A percentile compares a stretch with the other conserved stretches of the same genome.
Conservation (phyloP, 2,888 invertebrate genomes). For the Monochamus alternatus region DNA sequence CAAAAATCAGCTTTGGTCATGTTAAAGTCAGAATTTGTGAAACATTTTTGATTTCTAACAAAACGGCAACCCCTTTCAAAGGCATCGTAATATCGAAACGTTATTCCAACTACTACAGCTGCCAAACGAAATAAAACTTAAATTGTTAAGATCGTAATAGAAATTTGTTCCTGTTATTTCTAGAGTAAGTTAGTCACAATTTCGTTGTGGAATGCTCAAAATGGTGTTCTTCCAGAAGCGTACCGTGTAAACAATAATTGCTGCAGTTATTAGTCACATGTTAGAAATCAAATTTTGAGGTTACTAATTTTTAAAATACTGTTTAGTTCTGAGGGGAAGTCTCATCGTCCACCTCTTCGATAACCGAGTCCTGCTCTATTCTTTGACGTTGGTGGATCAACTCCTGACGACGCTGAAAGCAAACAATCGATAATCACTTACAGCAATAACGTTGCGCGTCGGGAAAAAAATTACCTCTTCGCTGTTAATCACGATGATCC, state of each 20-base stretch:
- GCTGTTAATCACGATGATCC: conserved; percentile 83
- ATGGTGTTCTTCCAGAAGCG: conserved; percentile 40
- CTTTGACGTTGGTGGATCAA: conserved; percentile 75
- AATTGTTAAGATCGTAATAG: background rate
- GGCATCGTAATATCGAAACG: conserved; percentile 18
- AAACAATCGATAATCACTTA: background rate
- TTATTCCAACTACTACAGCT: background rate
- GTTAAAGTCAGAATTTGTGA: background rate
- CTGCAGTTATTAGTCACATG: background rate
- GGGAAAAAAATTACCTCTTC: conserved; percentile 77
- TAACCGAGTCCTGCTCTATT: conserved; percentile 81
- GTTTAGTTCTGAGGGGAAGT: conserved; percentile 72
- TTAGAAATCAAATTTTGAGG: conserved; percentile 5
- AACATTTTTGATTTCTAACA: background rate
- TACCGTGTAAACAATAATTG: conserved; percentile 25
- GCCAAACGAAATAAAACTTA: background rate
- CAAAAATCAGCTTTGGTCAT: background rate
- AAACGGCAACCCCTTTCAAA: conserved; percentile 14
- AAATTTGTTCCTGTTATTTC: background rate
- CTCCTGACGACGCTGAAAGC: conserved; percentile 75
- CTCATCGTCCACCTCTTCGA: conserved; percentile 79
- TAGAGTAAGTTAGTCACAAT: conserved; percentile 10
- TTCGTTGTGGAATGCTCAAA: conserved; percentile 42
- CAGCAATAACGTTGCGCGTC: background rate
- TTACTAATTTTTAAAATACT: background rate